Percentiles rank a stretch among this genome's conserved stretches.
Conservation (phyloP, 2,888 invertebrate genomes). For the Strigamia crassipes region DNA sequence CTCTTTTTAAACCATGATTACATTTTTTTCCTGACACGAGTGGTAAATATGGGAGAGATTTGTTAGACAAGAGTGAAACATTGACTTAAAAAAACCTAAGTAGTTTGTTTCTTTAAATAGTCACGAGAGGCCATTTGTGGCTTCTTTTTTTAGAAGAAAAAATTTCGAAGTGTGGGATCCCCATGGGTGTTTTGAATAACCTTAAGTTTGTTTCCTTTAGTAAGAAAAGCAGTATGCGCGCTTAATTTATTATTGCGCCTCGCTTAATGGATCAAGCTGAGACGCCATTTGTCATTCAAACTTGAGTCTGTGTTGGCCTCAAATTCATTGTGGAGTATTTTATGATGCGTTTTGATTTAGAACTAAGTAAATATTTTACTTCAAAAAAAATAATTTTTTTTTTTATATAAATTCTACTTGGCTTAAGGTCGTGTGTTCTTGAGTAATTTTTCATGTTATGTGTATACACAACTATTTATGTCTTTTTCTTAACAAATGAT, state of each 20-base stretch:
- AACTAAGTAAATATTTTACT: neutral
- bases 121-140: conserved; percentile 13
- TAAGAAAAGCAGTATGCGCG: conserved; percentile 12
- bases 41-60: neutral
- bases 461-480: conserved; percentile 19
- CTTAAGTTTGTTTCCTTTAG: conserved; percentile 24
- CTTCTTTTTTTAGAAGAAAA: neutral
- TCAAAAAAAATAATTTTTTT: no score
- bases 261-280: conserved; percentile 16
- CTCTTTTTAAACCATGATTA: neutral
- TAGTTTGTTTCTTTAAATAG: conserved; percentile 33
- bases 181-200: conserved; percentile 34
- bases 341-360: neutral
- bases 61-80: conserved; percentile 27
- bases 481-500: neutral
- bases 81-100: neutral
- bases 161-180: neutral
- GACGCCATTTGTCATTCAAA: conserved; percentile 14
- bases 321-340: neutral
- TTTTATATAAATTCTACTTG: neutral
- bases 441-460: conserved; percentile 30
- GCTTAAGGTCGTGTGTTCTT: conserved; percentile 13
- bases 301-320: neutral
- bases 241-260: conserved; percentile 17
- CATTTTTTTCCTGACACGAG: neutral